phyloP scores from a whole-genome alignment of 2,797 vertebrate species.

The Rhincodon typus region DNA sequence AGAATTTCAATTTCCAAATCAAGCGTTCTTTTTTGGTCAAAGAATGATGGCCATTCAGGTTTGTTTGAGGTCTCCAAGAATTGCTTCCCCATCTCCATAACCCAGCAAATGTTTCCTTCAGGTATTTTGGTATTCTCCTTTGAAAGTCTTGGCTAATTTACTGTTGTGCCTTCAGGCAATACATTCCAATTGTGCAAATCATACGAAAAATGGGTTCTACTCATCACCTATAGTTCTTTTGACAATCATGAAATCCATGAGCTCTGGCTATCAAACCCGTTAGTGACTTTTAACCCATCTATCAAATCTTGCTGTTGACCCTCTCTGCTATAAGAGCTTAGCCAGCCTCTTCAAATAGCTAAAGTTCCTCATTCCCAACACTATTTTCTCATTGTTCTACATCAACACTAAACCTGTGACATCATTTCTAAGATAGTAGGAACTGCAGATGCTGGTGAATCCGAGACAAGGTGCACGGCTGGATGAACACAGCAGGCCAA shows the following conservation, averaged over 20 bases:
- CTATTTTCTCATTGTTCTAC: neutral
- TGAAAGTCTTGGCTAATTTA: neutral
- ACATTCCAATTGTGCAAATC: neutral
- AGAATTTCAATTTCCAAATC: neutral
- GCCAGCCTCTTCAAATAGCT: neutral
- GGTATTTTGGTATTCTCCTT: neutral
- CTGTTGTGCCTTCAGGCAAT: neutral
- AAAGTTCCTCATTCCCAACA: neutral
- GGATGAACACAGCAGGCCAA: too few species aligned
- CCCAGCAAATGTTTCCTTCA: neutral
- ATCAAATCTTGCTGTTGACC: neutral
- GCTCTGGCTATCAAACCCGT: neutral
- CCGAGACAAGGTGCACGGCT: too few species aligned
- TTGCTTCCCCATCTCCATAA: neutral
- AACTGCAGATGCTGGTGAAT: too few species aligned
- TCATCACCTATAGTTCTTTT: neutral
- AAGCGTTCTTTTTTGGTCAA: neutral
- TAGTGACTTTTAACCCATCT: neutral
- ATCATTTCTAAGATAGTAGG: neutral
- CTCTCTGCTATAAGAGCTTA: neutral
- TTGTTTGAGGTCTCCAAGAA: neutral
- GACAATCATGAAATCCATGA: neutral
- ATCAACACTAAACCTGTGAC: neutral
- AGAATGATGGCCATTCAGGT: neutral
- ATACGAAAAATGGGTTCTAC: neutral